phyloP scores from a whole-genome alignment of 2,113 vertebrate species.

The Pandion haliaetus region DNA sequence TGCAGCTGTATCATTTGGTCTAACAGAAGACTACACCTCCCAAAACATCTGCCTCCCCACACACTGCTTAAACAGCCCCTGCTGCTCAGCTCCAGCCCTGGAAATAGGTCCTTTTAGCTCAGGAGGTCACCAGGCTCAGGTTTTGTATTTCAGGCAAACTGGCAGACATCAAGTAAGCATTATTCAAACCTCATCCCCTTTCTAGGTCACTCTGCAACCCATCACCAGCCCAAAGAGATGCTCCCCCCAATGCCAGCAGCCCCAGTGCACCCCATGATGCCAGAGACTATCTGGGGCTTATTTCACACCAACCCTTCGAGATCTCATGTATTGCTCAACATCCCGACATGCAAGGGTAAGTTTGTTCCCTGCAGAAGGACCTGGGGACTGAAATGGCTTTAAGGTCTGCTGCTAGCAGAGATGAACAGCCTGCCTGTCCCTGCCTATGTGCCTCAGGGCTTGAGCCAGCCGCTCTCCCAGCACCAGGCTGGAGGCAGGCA shows the following conservation, averaged over 20 bases:
- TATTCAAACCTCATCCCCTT: neutral
- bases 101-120: neutral
- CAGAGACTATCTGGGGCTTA: rapidly evolving
- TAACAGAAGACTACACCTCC: neutral
- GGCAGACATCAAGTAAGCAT: neutral
- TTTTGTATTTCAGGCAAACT: neutral
- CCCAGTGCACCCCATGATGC: rapidly evolving
- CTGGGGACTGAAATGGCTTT: neutral
- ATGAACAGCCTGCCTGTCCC: neutral
- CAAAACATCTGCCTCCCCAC: neutral
- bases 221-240: neutral
- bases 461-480: neutral
- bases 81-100: neutral
- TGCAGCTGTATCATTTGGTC: neutral
- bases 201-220: neutral
- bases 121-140: neutral
- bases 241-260: neutral
- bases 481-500: too few species aligned
- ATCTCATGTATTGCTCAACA: rapidly evolving
- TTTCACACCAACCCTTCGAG: neutral
- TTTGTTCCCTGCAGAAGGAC: neutral
- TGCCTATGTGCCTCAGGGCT: neutral
- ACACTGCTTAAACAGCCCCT: neutral
- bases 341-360: rapidly evolving
- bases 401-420: neutral